Percentiles rank a stretch among this genome's conserved stretches.
Conservation (phyloP, 1,140 invertebrate species). For the Branchinecta lindahli region DNA sequence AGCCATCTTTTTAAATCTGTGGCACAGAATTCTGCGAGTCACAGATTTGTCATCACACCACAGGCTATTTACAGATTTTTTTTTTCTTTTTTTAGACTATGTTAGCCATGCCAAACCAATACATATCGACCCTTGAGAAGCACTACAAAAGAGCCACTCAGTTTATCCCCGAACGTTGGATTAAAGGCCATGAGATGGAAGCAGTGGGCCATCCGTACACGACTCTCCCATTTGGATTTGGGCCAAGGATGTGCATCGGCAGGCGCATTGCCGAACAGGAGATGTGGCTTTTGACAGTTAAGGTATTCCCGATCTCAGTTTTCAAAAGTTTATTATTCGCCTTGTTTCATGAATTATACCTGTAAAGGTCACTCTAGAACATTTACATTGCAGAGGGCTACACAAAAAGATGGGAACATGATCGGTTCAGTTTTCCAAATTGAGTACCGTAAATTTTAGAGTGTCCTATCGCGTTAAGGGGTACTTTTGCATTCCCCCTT, state of each 20-base stretch:
- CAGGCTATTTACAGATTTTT: not conserved
- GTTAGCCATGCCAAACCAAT: conserved; percentile 45
- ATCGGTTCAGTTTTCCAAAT: too few relatives aligned
- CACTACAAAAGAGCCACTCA: conserved; percentile 36
- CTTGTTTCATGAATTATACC: too few relatives aligned
- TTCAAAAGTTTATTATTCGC: not conserved
- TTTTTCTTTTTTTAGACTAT: conserved; percentile 31
- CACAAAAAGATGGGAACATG: too few relatives aligned
- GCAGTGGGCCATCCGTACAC: conserved; percentile 38
- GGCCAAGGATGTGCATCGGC: conserved; percentile 39
- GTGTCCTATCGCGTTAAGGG: too few relatives aligned
- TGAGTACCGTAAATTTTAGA: too few relatives aligned
- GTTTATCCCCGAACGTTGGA: conserved; percentile 43
- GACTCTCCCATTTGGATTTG: conserved; percentile 43
- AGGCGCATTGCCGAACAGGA: conserved; percentile 48
- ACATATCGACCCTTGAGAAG: conserved; percentile 33
- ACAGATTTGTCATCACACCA: too few relatives aligned
- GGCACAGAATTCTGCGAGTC: too few relatives aligned
- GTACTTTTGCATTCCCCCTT: too few relatives aligned
- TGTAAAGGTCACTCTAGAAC: too few relatives aligned
- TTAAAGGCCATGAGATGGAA: conserved; percentile 27
- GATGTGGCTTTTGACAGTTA: conserved; percentile 26
- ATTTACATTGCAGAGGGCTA: too few relatives aligned
- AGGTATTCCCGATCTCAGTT: conserved; percentile 12
- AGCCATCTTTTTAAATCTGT: too few relatives aligned